These are phyloP conservation scores for Catostomus latipinnis DNA, from an alignment of 2,797 vertebrate genomes.

Conservation along the genomic window DNA sequence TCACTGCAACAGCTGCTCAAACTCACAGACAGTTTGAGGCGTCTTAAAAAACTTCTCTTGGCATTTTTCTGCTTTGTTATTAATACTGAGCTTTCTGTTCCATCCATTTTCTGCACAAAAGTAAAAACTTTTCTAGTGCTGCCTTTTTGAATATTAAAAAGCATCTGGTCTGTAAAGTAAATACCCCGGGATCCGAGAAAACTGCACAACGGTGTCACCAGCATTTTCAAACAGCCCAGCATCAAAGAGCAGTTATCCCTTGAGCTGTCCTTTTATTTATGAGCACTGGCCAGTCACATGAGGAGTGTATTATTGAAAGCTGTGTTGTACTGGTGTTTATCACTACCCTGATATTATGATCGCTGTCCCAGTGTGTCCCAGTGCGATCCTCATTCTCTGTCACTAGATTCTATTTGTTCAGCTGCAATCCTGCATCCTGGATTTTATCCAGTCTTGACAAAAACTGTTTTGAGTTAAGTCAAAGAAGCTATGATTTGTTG, in stretches of 20 bases:
- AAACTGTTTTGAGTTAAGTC: conserved; percentile 11
- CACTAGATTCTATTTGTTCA: conserved; percentile 19
- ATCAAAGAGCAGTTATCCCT: background rate
- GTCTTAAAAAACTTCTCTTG: conserved; percentile 36
- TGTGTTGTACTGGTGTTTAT: conserved; percentile 20
- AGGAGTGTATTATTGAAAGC: conserved; percentile 26
- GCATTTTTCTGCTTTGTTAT: conserved; percentile 46
- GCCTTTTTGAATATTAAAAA: too few species aligned
- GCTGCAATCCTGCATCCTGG: conserved; percentile 11
- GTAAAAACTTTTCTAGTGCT: conserved; percentile 20
- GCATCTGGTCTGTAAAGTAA: background rate
- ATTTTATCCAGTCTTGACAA: conserved; percentile 4
- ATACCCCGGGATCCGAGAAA: background rate
- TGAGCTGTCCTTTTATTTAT: conserved; percentile 30
- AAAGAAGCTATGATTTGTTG: background rate
- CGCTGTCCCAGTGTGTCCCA: too few species aligned
- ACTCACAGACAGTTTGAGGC: background rate
- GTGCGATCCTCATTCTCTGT: conserved; percentile 16
- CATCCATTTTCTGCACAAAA: conserved; percentile 25
- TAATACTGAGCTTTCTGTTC: conserved; percentile 23
- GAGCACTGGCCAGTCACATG: conserved; percentile 9
- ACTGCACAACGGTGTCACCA: too few species aligned
- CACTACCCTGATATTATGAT: background rate
- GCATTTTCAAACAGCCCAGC: background rate
- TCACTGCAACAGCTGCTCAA: background rate